phyloP scores from a whole-genome alignment of 2,113 vertebrate species.

The Cyprinus carpio region DNA sequence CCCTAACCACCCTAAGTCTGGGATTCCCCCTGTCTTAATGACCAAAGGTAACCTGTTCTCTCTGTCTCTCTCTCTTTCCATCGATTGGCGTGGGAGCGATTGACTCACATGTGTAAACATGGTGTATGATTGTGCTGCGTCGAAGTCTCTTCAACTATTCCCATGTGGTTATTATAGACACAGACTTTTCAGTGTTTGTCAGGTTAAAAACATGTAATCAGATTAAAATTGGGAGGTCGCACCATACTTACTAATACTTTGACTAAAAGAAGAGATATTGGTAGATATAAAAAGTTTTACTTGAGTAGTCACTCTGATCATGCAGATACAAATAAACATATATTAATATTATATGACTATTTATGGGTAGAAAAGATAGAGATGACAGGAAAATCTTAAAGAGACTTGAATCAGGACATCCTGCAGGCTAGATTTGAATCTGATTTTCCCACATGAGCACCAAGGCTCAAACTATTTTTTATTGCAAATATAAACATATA shows the following conservation, averaged over 20 bases:
- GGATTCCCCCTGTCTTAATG: constrained; percentile 70
- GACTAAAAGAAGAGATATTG: neutral
- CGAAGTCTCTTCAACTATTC: constrained; percentile 50
- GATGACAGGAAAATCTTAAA: neutral
- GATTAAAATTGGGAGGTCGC: neutral
- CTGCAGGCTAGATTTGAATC: constrained; percentile 1
- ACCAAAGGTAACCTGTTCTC: constrained; percentile 80
- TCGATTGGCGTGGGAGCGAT: constrained; percentile 81
- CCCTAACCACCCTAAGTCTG: constrained; percentile 55
- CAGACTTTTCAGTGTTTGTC: neutral
- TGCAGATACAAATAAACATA: neutral
- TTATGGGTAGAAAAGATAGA: neutral
- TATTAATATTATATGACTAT: neutral
- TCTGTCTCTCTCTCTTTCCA: constrained; percentile 67
- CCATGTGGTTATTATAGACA: constrained; percentile 21
- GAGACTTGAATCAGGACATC: neutral
- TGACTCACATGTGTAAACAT: constrained; percentile 77
- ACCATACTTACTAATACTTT: neutral
- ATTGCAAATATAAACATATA: neutral
- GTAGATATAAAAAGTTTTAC: neutral
- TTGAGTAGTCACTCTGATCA: neutral
- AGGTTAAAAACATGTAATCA: neutral
- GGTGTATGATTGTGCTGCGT: constrained; percentile 66
- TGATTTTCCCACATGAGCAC: neutral
- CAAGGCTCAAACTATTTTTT: neutral